These are phyloP conservation scores for Pogonomyrmex barbatus DNA, from an alignment of 1,140 invertebrate species.

Conservation along the genomic window DNA sequence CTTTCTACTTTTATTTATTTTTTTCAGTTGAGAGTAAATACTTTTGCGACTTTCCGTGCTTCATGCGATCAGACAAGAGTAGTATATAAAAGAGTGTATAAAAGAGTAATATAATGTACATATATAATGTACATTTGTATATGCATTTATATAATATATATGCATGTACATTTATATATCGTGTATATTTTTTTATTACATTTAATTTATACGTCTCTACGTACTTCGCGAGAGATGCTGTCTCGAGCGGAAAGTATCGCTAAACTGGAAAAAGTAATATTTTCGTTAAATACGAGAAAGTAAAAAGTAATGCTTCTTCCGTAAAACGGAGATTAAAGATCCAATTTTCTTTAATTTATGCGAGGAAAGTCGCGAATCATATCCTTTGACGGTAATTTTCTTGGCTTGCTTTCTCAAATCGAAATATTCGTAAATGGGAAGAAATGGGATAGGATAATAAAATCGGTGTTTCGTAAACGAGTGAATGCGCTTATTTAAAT, in stretches of 20 bases:
- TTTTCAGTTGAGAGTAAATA: constrained; percentile 18
- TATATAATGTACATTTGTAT: background rate
- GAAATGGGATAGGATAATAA: background rate
- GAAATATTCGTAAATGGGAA: background rate
- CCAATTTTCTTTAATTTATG: constrained; percentile 23
- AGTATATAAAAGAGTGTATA: too few species aligned
- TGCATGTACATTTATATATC: background rate
- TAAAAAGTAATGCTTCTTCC: background rate
- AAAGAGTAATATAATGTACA: too few species aligned
- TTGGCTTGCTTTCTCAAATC: background rate
- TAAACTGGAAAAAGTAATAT: background rate
- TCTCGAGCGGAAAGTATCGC: background rate
- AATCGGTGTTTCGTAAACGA: constrained; percentile 9
- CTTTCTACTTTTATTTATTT: constrained; percentile 26
- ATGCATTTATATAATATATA: too few species aligned
- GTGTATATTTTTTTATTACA: background rate
- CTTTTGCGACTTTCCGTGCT: constrained; percentile 4
- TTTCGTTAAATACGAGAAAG: constrained; percentile 18
- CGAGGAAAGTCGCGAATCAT: background rate
- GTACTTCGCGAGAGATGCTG: background rate
- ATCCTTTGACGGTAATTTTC: constrained; percentile 18
- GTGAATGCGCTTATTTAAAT: background rate
- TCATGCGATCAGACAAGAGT: background rate
- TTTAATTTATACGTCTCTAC: background rate
- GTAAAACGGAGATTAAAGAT: background rate